These are phyloP conservation scores for Aelia acuminata DNA, from an alignment of 2,888 invertebrate species.

Conservation along the genomic window DNA sequence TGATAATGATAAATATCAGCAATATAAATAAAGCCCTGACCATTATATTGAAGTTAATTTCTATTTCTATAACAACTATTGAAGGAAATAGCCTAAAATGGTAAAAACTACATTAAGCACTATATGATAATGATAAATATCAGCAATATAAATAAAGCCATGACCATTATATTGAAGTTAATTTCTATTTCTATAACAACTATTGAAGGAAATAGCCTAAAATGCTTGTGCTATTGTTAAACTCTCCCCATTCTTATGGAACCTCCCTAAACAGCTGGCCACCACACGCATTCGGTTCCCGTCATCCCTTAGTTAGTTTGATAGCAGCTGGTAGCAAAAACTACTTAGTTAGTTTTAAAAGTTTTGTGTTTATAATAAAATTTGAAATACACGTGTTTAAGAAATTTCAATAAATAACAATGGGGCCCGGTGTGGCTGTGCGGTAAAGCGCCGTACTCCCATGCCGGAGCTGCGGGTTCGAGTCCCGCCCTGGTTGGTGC, in stretches of 20 bases:
- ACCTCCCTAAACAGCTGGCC: not conserved
- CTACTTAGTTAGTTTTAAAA: not conserved
- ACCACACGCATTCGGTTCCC: not conserved
- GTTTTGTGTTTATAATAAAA: too few species aligned
- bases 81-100: not conserved
- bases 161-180: not conserved
- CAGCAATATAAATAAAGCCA: too few species aligned
- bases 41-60: not conserved
- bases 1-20: too few species aligned
- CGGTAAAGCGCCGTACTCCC: too few species aligned
- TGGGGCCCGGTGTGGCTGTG: too few species aligned
- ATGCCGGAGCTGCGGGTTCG: too few species aligned
- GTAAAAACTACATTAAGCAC: too few species aligned
- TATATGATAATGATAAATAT: too few species aligned
- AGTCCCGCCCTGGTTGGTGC: too few species aligned
- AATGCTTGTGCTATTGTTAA: not conserved
- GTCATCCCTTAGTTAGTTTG: not conserved
- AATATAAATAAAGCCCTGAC: too few species aligned
- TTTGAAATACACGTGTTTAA: too few species aligned
- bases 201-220: not conserved
- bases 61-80: not conserved
- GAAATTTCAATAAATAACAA: too few species aligned
- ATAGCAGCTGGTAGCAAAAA: not conserved
- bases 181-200: not conserved
- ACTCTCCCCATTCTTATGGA: not conserved